Base-by-base conservation (phyloP, 1,140 invertebrate genomes). In the Drosophila bifasciata region DNA sequence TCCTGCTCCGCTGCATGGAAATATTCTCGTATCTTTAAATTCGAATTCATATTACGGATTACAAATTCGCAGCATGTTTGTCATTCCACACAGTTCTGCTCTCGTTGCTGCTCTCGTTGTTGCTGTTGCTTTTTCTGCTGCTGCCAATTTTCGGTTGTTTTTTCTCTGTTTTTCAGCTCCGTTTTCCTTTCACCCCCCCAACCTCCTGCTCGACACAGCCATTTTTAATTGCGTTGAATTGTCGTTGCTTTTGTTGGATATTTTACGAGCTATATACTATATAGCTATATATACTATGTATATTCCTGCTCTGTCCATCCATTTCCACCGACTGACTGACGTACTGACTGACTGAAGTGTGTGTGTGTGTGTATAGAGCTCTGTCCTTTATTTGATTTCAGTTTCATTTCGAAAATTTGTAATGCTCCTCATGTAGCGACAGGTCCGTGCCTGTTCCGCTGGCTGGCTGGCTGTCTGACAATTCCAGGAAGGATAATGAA, bases 1-100 rank as follows among this genome's bases (percentile, higher is more conserved):
- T 40, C 41, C 28, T 49, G 28, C 41, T 50, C 59, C 48, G 36
- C 49, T 68, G 49, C 49, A 44, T 46, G 64, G 41, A 25, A 68
- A 56, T 68, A 36, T n/a, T n/a, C 32, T 36, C 32, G 71, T 67
- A 75, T 75, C 72, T 67, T 75, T 75, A 75, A 75, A 67, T 75
- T 75, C 71, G 72, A 75, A 75, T 75, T 75, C 81, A 77, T 76
- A 86, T 86, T 88, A 88, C 83, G 73, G 84, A 86, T 86, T 86
- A 86, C 81, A 88, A 86, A 86, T 86, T 86, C 81, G 83, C 83
- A 81, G 81, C 81, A 86, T 86, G 81, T 86, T 86, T 88, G 81
- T 78, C 83, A 86, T 88, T 77, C 64, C 78, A 63, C 78, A 63
- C 52, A 70, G 73, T 74, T 62, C 23, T 48, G 36, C 53, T 69